Conservation (phyloP, 2,113 vertebrate species). For the Thalassarche chlororhynchos region DNA sequence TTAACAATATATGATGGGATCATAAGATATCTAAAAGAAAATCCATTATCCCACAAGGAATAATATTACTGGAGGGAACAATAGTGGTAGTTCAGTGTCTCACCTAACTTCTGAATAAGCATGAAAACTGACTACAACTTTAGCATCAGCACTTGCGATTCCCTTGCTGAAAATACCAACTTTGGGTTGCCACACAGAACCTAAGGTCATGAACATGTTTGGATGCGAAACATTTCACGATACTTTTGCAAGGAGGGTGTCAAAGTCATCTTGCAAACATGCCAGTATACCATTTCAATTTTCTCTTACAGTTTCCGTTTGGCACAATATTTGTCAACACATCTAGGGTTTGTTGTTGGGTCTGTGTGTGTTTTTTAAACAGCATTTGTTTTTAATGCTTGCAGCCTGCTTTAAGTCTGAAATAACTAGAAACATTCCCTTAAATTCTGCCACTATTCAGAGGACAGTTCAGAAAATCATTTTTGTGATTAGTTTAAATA, state of each 20-base stretch:
- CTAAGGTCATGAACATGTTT: background rate
- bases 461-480: background rate
- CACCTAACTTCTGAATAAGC: background rate
- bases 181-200: background rate
- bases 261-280: background rate
- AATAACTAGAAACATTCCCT: background rate
- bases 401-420: background rate
- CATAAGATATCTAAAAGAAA: background rate
- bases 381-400: background rate
- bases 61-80: background rate
- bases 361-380: background rate
- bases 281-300: background rate
- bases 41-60: background rate
- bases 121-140: background rate
- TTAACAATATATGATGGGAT: too few species aligned
- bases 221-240: background rate
- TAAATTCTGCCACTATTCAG: background rate
- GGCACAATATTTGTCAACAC: background rate
- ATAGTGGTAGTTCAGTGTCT: background rate
- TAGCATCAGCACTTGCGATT: background rate
- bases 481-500: background rate
- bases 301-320: background rate
- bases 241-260: background rate
- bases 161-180: background rate
- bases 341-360: background rate